These are phyloP conservation scores for Anthopleura sola DNA, from an alignment of 64 coral and sea anemone genomes.

Conservation along the genomic window DNA sequence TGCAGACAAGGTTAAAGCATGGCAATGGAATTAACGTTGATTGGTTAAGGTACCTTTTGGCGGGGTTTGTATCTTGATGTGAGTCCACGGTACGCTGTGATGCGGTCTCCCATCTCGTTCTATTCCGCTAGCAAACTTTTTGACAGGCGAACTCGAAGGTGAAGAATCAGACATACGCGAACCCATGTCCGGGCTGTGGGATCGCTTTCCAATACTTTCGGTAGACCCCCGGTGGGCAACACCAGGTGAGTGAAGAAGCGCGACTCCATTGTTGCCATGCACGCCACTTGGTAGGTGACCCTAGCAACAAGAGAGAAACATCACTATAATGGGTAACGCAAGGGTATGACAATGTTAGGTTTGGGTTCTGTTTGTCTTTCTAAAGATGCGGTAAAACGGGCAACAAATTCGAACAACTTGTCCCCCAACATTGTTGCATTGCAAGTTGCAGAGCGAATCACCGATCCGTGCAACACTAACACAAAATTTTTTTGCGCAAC, in stretches of 20 bases:
- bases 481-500: too few relatives aligned
- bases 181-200: constrained; percentile 53
- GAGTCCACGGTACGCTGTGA: constrained; percentile 76
- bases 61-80: constrained; percentile 92
- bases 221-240: constrained; percentile 57
- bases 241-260: constrained; percentile 79
- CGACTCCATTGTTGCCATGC: constrained; percentile 88
- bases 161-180: constrained; percentile 46
- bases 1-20: too few relatives aligned
- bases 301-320: constrained; percentile 21
- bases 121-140: constrained; percentile 64
- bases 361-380: too few relatives aligned
- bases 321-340: background rate
- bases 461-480: too few relatives aligned
- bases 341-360: too few relatives aligned
- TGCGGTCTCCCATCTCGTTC: constrained; percentile 58
- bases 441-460: too few relatives aligned
- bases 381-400: too few relatives aligned
- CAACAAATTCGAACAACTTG: too few relatives aligned
- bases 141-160: constrained; percentile 65
- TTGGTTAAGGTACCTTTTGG: constrained; percentile 57
- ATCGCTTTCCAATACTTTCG: constrained; percentile 54
- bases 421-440: too few relatives aligned
- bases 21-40: too few relatives aligned
- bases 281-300: constrained; percentile 68